Base-by-base conservation (phyloP, 2,888 invertebrate species). In the Chouioia cunea region DNA sequence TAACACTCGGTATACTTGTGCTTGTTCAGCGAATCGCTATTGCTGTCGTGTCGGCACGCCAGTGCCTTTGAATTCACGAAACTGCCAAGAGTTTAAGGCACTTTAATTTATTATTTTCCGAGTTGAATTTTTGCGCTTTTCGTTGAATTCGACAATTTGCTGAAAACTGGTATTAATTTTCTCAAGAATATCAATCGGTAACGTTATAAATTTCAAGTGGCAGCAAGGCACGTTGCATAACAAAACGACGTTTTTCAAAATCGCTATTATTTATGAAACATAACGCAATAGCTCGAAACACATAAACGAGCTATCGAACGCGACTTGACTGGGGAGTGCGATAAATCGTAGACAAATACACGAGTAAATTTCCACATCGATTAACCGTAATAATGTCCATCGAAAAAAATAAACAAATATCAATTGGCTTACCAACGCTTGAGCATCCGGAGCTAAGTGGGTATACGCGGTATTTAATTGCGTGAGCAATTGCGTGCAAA, bases 391-490 rank as follows among this genome's bases (percentile, higher is more conserved):
- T 36, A 47, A 43, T 16, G 44, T 22, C 27, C 2, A 27, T 4
- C 14, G 10, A 23, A 4, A 15, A 2, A 54, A 22, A 4, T 43
- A 36, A n/a, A 22, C 2, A 15, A 56, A 46, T 12, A 48, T 22
- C 10, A 58, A 4, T 44, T 16, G 23, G n/a, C 82, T 84, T 73
- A 85, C 85, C 74, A 85, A 76, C 22, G 85, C 85, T 75, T 85
- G 85, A 20, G 85, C 85, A 75, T 85, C 85, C 23, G 85, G 85
- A 47, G 85, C 85, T 60, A 85, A 80, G 76, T 85, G 85, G 69
- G 83, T 85, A 77, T 85, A 85, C 47, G 85, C 85, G 65, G 83
- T 83, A 68, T 85, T 85, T 64, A 85, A 79, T 75, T 85, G 85
- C 48, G 84, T 85, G 70, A 85, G 78, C 53, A 85, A 74, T 76